Evolutionary conservation across 2,888 invertebrate species (phyloP), one percentile per base, ranked within the genome.

Genomic region (Creontiades dilutus): DNA sequence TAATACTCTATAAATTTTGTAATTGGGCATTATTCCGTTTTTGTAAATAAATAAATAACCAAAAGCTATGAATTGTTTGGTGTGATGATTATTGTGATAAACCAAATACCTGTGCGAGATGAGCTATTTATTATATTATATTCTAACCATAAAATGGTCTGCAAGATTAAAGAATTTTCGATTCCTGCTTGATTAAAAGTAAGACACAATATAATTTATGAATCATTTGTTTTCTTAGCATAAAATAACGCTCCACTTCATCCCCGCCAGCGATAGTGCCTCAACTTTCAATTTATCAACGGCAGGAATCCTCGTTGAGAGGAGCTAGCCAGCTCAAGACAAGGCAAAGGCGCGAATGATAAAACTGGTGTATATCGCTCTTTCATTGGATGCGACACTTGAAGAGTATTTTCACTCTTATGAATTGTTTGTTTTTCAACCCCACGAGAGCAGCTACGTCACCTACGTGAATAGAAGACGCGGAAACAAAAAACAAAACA

Each of bases 391-490:
- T 19, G 75, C 86, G 86, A 86, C 86, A 86, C 86, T 86, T 86
- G 46, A 47, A 86, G 86, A 86, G 86, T 86, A 86, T 75, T 86
- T 75, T 76, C 27, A 19, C 75, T 75, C 86, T 86, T 68, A 75
- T 86, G 86, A 86, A 86, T 75, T 86, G 86, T 86, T 86, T 86
- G 86, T 86, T 86, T 85, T 75, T 76, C 68, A 46, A 19, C 68
- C 27, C 86, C 76, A 23, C 9, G 57, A 57, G 85, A 85, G 55
- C 37, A 85, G 28, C 19, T 78, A 61, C 14, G 85, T 85, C 46
- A 86, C 86, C 68, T 75, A 86, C 86, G 48, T 86, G 86, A 86
- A 86, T 86, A 48, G 86, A 86, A 86, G 86, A 75, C 86, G 75
- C 48, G 76, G 86, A 86, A 75, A 86, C 86, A 86, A 86, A 86